These are phyloP conservation scores for Leptopilina syphax DNA, from an alignment of 2,888 invertebrate genomes.

Conservation along the genomic window DNA sequence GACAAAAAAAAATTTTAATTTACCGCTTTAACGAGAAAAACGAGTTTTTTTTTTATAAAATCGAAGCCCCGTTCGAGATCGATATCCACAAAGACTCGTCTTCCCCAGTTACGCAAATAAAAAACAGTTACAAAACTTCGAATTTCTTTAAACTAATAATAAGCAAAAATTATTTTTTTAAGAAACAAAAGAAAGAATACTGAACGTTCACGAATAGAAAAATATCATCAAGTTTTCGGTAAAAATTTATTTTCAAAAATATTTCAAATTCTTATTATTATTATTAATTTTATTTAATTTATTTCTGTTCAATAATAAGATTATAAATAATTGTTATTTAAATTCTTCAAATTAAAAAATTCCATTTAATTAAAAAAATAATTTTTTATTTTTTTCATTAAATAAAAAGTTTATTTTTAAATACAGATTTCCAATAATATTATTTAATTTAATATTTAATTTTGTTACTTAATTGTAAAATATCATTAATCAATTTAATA, in stretches of 20 bases:
- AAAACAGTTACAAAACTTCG: slow-evolving; percentile 44
- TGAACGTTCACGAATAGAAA: neutral
- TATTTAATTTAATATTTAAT: no score
- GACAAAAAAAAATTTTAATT: slow-evolving; percentile 41
- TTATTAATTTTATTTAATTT: no score
- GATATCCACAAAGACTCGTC: slow-evolving; percentile 61
- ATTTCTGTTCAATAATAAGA: no score
- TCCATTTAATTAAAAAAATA: no score
- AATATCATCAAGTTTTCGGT: neutral
- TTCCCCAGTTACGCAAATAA: slow-evolving; percentile 62
- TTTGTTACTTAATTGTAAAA: no score
- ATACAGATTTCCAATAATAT: no score
- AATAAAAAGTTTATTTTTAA: no score
- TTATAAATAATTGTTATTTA: no score
- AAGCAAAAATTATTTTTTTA: slow-evolving; percentile 1
- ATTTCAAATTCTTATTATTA: no score
- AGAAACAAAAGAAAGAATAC: neutral
- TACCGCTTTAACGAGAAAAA: slow-evolving; percentile 48
- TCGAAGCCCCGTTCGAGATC: slow-evolving; percentile 43
- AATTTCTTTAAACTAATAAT: slow-evolving; percentile 43
- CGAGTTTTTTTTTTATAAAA: slow-evolving; percentile 45
- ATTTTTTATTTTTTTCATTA: no score
- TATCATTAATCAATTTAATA: no score
- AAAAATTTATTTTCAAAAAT: neutral
- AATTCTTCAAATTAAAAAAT: no score